Evolutionary conservation across 2,888 invertebrate species (phyloP).

Genomic region (Clitarchus hookeri): DNA sequence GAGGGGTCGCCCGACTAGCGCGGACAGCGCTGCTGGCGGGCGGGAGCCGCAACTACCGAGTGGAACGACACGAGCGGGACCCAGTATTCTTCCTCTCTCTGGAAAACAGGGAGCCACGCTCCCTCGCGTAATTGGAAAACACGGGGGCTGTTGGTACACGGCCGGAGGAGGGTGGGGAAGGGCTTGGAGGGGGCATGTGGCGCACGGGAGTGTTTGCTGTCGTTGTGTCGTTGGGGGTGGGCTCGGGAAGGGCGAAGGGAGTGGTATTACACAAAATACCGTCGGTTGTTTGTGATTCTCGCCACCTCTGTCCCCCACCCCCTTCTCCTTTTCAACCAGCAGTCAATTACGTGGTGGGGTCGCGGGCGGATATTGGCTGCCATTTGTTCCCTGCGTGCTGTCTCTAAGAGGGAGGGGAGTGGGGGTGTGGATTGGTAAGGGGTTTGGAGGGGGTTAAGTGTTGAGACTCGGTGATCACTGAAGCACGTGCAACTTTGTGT

Average conservation of each 20-base stretch:
- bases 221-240: neutral
- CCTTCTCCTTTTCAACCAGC: neutral
- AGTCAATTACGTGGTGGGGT: neutral
- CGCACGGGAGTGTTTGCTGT: neutral
- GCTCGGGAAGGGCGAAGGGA: neutral
- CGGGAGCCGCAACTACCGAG: too few relatives aligned
- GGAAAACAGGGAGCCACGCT: neutral
- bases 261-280: slow-evolving; percentile 6
- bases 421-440: neutral
- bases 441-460: neutral
- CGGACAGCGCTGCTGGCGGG: neutral
- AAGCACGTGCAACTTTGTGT: neutral
- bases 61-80: too few relatives aligned
- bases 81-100: too few relatives aligned
- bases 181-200: neutral
- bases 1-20: too few relatives aligned
- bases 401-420: neutral
- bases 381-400: neutral
- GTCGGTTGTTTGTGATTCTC: slow-evolving; percentile 10
- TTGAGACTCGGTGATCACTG: too few relatives aligned
- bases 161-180: neutral
- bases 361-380: neutral
- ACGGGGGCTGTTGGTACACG: neutral
- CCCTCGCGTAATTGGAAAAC: neutral
- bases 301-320: neutral